Base-by-base conservation (phyloP, 2,888 invertebrate species). In the Phoenoteleia sp. region DNA sequence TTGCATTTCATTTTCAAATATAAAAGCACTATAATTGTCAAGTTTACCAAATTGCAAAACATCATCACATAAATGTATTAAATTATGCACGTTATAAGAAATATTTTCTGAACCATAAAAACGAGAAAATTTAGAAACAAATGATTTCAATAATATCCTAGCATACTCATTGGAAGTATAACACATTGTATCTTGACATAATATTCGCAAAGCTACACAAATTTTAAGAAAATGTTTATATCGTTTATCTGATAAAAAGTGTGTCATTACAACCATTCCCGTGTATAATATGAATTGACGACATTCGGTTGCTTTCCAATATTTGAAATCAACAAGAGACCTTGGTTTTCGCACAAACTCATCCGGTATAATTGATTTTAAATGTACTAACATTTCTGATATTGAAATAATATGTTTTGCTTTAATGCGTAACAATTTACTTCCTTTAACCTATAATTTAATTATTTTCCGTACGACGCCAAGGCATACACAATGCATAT, bases 251-350 rank as follows among this genome's bases (percentile, higher is more conserved):
- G 75, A 71, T 15, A 89, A 39, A 54, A 85, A 39, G 42, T 76
- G 74, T 49, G 85, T 42, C 3, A 90, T 75, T 25, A 90, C 82
- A 47, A 85, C 82, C 13, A 88, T 86, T 13, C 89, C 90, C 17
- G 87, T 81, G 47, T 90, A 90, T 11, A 88, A 58, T 17, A 90
- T 69, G 19, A 89, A 82, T 58, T 85, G 84, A 23, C 89, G 79
- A 23, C 86, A 81, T 52, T 90, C 88, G 13, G 89, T 90, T 11
- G 87, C 88, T 66, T 89, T 89, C 47, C 79, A 89, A 54, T 87
- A 86, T 11, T 71, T 77, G 66, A 33, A 58, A 3, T 36, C 21
- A 15, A 23, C n/a, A n/a, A 58, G 1, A 36, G 19, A 11, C 9
- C 39, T 39, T 21, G 58, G 58, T 19, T 58, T 58, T 9, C 39